These are phyloP conservation scores for Champsocephalus esox DNA, from an alignment of 2,797 vertebrate species.

Conservation along the genomic window DNA sequence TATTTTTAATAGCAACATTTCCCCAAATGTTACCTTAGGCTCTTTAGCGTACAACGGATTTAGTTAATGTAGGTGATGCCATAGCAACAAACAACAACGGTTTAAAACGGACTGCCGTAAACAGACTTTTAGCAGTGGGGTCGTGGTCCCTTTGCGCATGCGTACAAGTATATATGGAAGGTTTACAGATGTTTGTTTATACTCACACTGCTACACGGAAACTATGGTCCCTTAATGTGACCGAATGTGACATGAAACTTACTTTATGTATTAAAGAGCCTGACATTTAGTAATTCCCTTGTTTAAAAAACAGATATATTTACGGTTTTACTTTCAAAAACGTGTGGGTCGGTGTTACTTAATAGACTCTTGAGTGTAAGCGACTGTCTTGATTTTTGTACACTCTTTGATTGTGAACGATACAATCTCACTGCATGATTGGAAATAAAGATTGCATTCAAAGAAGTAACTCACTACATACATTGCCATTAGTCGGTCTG, in stretches of 20 bases:
- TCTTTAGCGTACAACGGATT: background rate
- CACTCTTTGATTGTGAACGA: background rate
- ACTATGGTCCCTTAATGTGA: no score
- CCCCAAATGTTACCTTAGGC: background rate
- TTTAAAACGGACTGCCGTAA: constrained; percentile 12
- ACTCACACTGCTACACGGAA: background rate
- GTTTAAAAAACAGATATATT: background rate
- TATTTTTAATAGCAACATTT: background rate
- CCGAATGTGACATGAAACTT: background rate
- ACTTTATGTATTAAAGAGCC: fast-evolving
- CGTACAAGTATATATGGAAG: background rate
- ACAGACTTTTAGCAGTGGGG: background rate
- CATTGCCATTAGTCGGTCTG: background rate
- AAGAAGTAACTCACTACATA: background rate
- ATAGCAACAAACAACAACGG: constrained; percentile 28
- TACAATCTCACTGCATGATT: background rate
- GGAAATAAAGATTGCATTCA: background rate
- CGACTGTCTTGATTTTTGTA: background rate
- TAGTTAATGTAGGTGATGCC: background rate
- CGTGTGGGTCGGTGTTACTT: background rate
- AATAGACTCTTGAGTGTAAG: background rate
- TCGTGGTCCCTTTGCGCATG: constrained; percentile 22
- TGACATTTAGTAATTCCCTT: background rate
- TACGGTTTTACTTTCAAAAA: background rate
- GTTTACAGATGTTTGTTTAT: background rate